A percentile compares a stretch with the other conserved stretches of the same genome.
These are phyloP conservation scores for Cairina moschata DNA, from an alignment of 2,113 vertebrate species.

Conservation along the genomic window DNA sequence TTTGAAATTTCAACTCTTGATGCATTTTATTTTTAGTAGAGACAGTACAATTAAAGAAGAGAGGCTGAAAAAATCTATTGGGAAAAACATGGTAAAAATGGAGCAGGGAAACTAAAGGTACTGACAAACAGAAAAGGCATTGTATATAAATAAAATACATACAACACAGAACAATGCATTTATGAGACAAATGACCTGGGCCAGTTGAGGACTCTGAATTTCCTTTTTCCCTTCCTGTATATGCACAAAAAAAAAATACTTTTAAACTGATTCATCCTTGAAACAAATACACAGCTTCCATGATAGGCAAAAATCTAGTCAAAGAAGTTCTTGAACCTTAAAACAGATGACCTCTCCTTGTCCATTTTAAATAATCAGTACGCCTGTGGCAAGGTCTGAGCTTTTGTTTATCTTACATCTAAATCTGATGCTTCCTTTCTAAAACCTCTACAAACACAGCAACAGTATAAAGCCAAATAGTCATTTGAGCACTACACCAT, in stretches of 20 bases:
- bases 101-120: not conserved
- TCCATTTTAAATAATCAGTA: not conserved
- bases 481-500: not conserved
- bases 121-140: not conserved
- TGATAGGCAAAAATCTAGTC: not conserved
- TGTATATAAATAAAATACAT: not conserved
- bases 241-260: not conserved
- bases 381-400: not conserved
- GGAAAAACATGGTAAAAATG: not conserved
- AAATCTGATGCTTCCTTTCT: not conserved
- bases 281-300: not conserved
- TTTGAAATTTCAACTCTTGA: not conserved
- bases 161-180: not conserved
- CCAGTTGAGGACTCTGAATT: not conserved
- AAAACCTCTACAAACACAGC: not conserved
- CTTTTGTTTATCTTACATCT: slow-evolving; percentile 13
- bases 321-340: not conserved
- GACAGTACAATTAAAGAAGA: not conserved
- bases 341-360: not conserved
- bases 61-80: not conserved
- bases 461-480: not conserved
- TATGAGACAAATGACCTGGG: not conserved
- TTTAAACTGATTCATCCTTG: not conserved
- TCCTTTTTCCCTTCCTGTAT: not conserved
- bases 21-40: not conserved